Base-by-base conservation (phyloP, 2,888 invertebrate genomes). In the Cyclophora albipunctata region DNA sequence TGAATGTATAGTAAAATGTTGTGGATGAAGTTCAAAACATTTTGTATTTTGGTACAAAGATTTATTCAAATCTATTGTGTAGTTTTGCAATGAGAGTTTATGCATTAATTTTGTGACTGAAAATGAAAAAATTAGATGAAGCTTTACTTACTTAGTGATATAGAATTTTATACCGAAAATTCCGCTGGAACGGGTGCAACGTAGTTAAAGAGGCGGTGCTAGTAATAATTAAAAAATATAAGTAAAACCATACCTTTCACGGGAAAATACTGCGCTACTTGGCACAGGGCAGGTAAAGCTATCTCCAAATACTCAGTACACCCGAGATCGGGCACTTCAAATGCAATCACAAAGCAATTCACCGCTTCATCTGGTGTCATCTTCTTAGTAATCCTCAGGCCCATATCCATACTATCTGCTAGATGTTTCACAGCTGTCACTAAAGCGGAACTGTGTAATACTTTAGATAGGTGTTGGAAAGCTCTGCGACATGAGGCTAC, bases 241-340 rank as follows among this genome's bases (percentile, higher is more conserved):
- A 42, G 3, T 40, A 34, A 37, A 6, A 34, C 5, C 57, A 37
- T 54, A 89, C 89, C 89, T 84, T 90, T 88, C 2, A 94, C 75
- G 0, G 95, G 91, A 59, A 97, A 84, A 72, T 92, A 91, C 48
- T 93, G 92, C 1, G 94, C 92, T 0, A 95, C 95, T 65, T 93
- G 92, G 69, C 95, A 95, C 34, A 95, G 77, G 52, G 93, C 93
- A 0, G 96, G 96, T 54, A 96, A 81, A 0, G 95, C 95, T 41
- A 92, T 91, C 76, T 97, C 96, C 64, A 97, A 79, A 73, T 95
- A 96, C 73, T 96, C 96, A 33, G 93, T 93, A 59, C 92, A 92
- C 5, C 93, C 93, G 52, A 92, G 76, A 46, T 90, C 91, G 2
- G 95, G 95, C 63, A 95, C 92, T 76, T 96, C 95, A 68, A 95